Base-by-base conservation (phyloP, 2,113 vertebrate species). In the Anolis carolinensis region DNA sequence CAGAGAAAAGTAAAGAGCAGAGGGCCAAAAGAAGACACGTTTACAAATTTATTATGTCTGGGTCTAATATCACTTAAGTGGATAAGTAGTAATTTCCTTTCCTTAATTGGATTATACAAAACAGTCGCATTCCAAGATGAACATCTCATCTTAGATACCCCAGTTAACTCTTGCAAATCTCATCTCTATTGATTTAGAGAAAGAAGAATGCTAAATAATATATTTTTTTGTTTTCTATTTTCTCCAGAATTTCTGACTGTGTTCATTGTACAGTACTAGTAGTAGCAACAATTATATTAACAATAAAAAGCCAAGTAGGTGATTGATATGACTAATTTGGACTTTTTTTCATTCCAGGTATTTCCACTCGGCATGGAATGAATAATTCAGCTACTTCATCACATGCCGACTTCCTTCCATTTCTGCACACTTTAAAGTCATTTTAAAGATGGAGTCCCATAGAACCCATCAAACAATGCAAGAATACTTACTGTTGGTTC, bases 81-180 rank as follows among this genome's bases (percentile, higher is more conserved):
- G 79, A 30, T 85, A 86, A 91, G 44, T 83, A 81, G 89, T 67
- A 13, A 81, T 90, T 90, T 90, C 76, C 62, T 88, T 32, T 39
- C 13, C 82, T 91, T 90, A 90, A 90, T 63, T 90, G 71, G 30
- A 89, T 88, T 85, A 92, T 87, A 91, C 86, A 90, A 74, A 34
- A 13, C 71, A 92, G 0, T 0, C 62, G 63, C 48, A 81, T 62
- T 83, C 48, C 36, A 5, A 1, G 27, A 62, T 65, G 70, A 73
- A 21, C 63, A 50, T 76, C 72, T 16, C 75, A 82, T 79, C 86
- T 63, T 88, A 74, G 48, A 18, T 52, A 88, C 79, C 72, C 48
- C 30, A 20, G 23, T 71, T 81, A 79, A 70, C 18, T 14, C 48
- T 79, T 74, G 63, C 55, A 34, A 59, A 67, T 14, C 48, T 75